These are phyloP conservation scores for Drosophila arizonae DNA, from an alignment of 1,140 invertebrate genomes.

Conservation along the genomic window DNA sequence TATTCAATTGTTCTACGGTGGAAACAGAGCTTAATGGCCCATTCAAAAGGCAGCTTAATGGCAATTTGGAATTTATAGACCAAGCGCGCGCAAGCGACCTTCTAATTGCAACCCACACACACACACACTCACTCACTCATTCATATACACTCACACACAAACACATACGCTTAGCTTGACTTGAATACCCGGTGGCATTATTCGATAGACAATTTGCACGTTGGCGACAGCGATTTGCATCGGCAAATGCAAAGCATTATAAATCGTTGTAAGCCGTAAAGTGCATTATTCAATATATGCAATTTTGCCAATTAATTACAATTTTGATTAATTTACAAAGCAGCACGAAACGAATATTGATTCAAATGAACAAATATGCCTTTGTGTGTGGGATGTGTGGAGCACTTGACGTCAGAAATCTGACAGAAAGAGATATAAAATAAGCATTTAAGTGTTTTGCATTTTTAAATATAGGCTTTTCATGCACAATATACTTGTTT, in stretches of 20 bases:
- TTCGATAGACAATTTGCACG: slow-evolving; percentile 64
- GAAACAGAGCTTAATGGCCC: slow-evolving; percentile 25
- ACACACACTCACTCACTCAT: no score
- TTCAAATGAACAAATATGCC: slow-evolving; percentile 42
- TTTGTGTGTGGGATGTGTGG: slow-evolving; percentile 18
- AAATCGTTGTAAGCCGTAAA: slow-evolving; percentile 65
- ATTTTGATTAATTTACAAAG: slow-evolving; percentile 69
- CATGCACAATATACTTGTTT: no score
- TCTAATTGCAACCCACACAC: slow-evolving; percentile 51
- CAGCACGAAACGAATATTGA: slow-evolving; percentile 62
- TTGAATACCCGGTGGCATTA: slow-evolving; percentile 43
- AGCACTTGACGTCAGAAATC: not conserved
- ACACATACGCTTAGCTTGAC: not conserved
- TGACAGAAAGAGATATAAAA: not conserved
- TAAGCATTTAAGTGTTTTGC: not conserved
- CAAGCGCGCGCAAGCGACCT: slow-evolving; percentile 56
- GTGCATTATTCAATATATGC: slow-evolving; percentile 72
- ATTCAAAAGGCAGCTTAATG: slow-evolving; percentile 21
- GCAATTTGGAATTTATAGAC: slow-evolving; percentile 23
- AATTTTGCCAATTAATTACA: slow-evolving; percentile 76
- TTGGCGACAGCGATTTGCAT: slow-evolving; percentile 74
- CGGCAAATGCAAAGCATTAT: slow-evolving; percentile 58
- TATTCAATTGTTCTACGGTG: slow-evolving; percentile 13
- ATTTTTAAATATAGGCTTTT: not conserved
- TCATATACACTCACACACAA: not conserved